These are phyloP conservation scores for Chorisops tibialis DNA, from an alignment of 2,888 invertebrate genomes.

Conservation along the genomic window DNA sequence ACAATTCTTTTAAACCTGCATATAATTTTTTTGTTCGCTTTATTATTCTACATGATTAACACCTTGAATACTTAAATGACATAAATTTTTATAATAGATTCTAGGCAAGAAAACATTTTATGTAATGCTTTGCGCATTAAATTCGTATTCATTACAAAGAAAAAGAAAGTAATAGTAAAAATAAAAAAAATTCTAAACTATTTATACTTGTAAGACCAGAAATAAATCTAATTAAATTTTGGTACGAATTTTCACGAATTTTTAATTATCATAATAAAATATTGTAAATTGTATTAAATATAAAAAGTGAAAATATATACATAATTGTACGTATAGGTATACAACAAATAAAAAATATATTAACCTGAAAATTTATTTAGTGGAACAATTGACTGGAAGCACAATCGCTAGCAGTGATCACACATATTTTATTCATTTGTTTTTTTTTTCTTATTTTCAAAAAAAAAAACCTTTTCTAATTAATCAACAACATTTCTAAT, in stretches of 20 bases:
- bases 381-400: constrained; percentile 6
- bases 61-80: too few species aligned
- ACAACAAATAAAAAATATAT: not conserved
- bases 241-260: not conserved
- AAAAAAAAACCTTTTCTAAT: constrained; percentile 2
- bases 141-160: too few species aligned
- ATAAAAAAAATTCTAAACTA: too few species aligned
- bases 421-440: not conserved
- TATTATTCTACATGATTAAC: too few species aligned
- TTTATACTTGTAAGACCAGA: too few species aligned
- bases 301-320: not conserved
- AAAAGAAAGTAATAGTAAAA: too few species aligned
- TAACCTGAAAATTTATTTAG: not conserved
- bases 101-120: too few species aligned
- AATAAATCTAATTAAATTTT: too few species aligned
- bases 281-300: not conserved
- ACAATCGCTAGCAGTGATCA: constrained; percentile 8
- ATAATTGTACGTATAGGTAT: not conserved
- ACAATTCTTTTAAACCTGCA: too few species aligned
- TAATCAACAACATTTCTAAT: not conserved
- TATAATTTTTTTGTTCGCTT: too few species aligned
- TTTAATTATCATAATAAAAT: not conserved
- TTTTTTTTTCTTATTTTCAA: not conserved
- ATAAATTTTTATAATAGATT: too few species aligned
- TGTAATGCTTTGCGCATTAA: too few species aligned